Conservation (phyloP, 2,113 vertebrate genomes). For the Hypomesus transpacificus region DNA sequence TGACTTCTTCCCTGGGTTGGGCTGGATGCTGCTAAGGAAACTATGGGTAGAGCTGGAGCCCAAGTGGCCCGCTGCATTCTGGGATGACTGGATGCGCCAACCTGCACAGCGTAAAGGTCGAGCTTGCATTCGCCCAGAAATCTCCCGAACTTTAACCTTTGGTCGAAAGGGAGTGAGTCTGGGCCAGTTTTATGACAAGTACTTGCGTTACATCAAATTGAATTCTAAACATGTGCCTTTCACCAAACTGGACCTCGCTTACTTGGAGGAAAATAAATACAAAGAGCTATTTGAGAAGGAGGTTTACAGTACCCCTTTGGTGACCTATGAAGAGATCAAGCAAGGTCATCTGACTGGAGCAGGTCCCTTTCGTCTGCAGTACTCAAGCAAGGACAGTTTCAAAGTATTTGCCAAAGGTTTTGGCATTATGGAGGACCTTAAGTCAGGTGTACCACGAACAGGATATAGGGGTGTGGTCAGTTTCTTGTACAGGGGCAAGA, state of each 20-base stretch:
- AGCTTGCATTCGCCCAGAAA: constrained; percentile 84
- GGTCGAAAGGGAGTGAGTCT: constrained; percentile 91
- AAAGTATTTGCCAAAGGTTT: constrained; percentile 84
- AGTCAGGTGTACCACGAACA: constrained; percentile 87
- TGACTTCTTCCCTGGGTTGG: constrained; percentile 91
- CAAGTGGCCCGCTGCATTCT: constrained; percentile 90
- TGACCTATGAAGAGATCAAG: constrained; percentile 77
- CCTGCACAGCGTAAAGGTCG: constrained; percentile 81
- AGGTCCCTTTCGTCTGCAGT: constrained; percentile 81
- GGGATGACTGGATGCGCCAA: constrained; percentile 95
- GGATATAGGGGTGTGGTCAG: constrained; percentile 90
- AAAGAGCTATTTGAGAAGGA: constrained; percentile 66
- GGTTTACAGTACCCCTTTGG: constrained; percentile 74
- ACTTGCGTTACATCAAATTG: constrained; percentile 89
- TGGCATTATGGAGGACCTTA: constrained; percentile 93
- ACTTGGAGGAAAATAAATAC: constrained; percentile 77
- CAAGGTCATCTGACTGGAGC: constrained; percentile 66
- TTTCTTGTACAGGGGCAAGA: constrained; percentile 78
- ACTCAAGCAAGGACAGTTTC: constrained; percentile 82
- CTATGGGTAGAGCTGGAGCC: constrained; percentile 89
- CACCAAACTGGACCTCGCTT: constrained; percentile 79
- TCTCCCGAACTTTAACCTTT: constrained; percentile 89
- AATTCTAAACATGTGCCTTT: constrained; percentile 90
- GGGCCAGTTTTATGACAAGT: constrained; percentile 94
- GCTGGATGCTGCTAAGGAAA: constrained; percentile 83